Conservation (phyloP, 2,888 invertebrate genomes). For the Crocallis elinguaria region DNA sequence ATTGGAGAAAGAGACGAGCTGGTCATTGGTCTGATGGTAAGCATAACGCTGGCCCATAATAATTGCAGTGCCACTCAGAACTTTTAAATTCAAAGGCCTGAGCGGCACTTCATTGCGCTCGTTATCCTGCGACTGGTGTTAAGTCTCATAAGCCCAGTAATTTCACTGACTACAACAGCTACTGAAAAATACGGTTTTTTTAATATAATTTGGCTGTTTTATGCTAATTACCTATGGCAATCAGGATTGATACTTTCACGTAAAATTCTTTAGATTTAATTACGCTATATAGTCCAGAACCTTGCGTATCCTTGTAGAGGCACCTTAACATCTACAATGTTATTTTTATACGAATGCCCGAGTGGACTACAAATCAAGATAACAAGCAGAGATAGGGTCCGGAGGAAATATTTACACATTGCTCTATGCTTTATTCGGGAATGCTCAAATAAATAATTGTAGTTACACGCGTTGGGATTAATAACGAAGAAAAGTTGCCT, state of each 20-base stretch:
- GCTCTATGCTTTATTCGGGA: slow-evolving; percentile 47
- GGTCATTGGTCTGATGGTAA: no score
- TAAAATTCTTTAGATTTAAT: neutral
- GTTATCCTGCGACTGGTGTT: no score
- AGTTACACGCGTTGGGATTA: slow-evolving; percentile 35
- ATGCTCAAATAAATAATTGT: slow-evolving; percentile 41
- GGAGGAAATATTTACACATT: slow-evolving; percentile 68
- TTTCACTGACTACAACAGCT: no score
- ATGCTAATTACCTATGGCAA: no score
- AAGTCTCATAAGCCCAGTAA: no score
- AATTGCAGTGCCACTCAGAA: no score
- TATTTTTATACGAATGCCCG: slow-evolving; percentile 71
- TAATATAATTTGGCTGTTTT: no score
- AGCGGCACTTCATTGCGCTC: no score
- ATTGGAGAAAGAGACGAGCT: no score
- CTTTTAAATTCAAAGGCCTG: no score
- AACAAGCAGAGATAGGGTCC: slow-evolving; percentile 70
- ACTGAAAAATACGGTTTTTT: no score
- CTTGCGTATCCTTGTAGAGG: slow-evolving; percentile 11
- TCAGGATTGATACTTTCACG: neutral
- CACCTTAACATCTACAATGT: slow-evolving; percentile 46
- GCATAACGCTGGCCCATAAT: no score
- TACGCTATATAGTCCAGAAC: neutral
- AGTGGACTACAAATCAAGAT: slow-evolving; percentile 78
- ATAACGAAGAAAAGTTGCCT: slow-evolving; percentile 15